Conservation (phyloP, 2,113 vertebrate species). For the Brienomyrus longianalis region DNA sequence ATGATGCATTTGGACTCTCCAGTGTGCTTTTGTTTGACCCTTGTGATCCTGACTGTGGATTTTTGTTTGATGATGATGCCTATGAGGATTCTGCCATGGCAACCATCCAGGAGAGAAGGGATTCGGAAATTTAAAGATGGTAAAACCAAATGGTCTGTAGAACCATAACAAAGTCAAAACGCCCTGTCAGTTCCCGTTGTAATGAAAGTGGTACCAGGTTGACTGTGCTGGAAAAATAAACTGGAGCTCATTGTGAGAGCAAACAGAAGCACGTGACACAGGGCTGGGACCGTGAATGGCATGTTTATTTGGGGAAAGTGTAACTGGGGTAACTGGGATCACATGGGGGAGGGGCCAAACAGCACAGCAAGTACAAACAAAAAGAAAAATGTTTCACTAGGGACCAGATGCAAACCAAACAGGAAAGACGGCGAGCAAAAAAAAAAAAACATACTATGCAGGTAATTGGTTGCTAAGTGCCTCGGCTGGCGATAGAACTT, state of each 20-base stretch:
- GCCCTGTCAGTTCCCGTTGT: background rate
- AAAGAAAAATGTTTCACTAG: background rate
- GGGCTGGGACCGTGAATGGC: background rate
- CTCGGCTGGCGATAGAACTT: background rate
- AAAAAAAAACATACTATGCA: background rate
- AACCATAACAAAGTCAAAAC: background rate
- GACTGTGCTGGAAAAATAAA: background rate
- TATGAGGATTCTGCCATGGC: background rate
- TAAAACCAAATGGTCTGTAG: background rate
- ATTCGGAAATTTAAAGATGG: background rate
- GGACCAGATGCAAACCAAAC: background rate
- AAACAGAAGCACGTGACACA: background rate
- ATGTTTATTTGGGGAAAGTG: conserved; percentile 8
- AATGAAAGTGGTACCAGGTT: background rate
- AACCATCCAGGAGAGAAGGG: background rate
- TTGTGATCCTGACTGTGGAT: background rate
- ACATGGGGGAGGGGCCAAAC: background rate
- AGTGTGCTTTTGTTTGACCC: background rate
- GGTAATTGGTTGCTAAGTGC: background rate
- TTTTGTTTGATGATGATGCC: background rate
- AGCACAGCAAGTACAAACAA: background rate
- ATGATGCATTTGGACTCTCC: background rate
- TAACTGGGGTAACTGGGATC: conserved; percentile 1
- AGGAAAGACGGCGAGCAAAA: background rate
- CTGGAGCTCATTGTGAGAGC: background rate